Evolutionary conservation across 2,113 vertebrate genomes (phyloP).

Genomic region (Trogon surrucura): DNA sequence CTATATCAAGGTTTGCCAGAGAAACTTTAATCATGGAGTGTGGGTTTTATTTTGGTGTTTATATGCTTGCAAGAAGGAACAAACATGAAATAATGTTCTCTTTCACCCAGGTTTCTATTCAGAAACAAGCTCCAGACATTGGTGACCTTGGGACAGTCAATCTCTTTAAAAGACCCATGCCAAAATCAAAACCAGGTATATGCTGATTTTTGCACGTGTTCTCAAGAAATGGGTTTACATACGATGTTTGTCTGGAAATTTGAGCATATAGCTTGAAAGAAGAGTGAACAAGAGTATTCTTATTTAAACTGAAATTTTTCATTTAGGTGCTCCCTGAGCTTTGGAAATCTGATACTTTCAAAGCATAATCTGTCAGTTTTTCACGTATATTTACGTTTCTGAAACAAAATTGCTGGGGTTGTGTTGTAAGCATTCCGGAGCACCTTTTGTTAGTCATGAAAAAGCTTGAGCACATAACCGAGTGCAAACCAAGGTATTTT

Average conservation of each 20-base stretch:
- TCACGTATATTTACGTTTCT: background rate
- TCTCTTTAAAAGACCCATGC: constrained; percentile 86
- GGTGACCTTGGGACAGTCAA: constrained; percentile 94
- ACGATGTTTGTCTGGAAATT: background rate
- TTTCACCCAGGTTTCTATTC: constrained; percentile 90
- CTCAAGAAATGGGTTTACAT: background rate
- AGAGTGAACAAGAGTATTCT: background rate
- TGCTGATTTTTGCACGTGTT: background rate
- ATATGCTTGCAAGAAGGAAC: background rate
- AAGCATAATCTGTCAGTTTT: background rate
- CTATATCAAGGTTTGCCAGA: constrained; percentile 89
- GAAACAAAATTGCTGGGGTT: background rate
- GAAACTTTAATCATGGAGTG: background rate
- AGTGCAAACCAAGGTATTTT: background rate
- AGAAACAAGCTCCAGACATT: constrained; percentile 96
- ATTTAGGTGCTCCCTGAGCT: background rate
- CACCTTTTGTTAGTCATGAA: background rate
- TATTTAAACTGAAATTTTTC: background rate
- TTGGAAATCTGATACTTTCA: background rate
- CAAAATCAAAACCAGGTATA: constrained; percentile 89
- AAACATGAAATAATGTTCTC: background rate
- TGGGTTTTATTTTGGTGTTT: background rate
- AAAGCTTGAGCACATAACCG: background rate
- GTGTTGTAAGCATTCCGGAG: background rate
- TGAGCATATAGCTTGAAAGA: background rate